Base-by-base conservation (phyloP, 2,797 vertebrate genomes). In the Odontamblyopus lacepedii region DNA sequence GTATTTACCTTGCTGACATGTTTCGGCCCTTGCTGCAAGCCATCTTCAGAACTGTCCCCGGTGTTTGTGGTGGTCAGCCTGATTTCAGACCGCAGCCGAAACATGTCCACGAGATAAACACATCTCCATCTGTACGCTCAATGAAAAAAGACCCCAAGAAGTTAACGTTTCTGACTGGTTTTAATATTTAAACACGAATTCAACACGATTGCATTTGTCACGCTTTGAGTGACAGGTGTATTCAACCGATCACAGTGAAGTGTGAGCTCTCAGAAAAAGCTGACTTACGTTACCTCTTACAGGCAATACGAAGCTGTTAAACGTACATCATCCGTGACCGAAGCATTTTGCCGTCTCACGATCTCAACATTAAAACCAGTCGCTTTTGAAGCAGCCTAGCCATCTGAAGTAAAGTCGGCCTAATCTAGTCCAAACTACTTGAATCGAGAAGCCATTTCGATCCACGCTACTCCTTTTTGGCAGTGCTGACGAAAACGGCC, bases 401-500 rank as follows among this genome's bases (percentile, higher is more conserved):
- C 41, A 44, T 44, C 12, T 44, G 0, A 44, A 44, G 41, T 44
- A 12, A 53, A 53, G 18, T 55, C 7, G n/a, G 2, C 6, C 19
- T 29, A 12, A 59, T 16, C 15, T 29, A 60, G 15, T 30, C 57
- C 5, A 16, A 29, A 30, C 27, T 30, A 8, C 57, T 60, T 13
- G 5, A 59, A 59, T 55, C 55, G 30, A 15, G 27, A 15, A 30
- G 16, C 6, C 57, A 30, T 30, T 60, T 30, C 2, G 30, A 60
- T 8, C 30, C 13, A 30, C 29, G 57, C 13, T 60, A 7, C 7
- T 6, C 57, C 57, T 16, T 60, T 60, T 60, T 3, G 8, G 57
- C 27, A 60, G 57, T 60, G 57, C 16, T 88, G 81, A 81, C 77
- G 83, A 75, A 87, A 90, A 79, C 32, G 90, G 92, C 89, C 87